Evolutionary conservation across 2,113 vertebrate genomes (phyloP), one percentile per base, ranked within the genome.

Genomic region (Daubentonia madagascariensis): DNA sequence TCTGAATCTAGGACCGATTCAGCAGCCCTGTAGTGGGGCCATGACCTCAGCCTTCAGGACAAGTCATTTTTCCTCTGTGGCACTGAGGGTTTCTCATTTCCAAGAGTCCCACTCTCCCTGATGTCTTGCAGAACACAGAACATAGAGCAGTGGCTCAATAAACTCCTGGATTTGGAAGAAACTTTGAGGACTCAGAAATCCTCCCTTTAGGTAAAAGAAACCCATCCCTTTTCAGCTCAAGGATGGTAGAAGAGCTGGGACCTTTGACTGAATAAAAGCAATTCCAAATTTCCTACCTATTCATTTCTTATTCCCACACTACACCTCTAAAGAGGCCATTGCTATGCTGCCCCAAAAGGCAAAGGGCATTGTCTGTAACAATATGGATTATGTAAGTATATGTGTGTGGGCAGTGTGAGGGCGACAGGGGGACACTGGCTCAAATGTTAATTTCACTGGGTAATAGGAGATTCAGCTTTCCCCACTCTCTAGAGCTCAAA

Each of bases 161-260:
- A 93, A 96, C 43, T 48, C 79, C 45, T 85, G 30, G 8, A 85
- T 32, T 40, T 57, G 20, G 63, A 91, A 95, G 81, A 92, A 48
- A 90, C 52, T 23, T 57, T 45, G 94, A 93, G 28, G n/a, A 67
- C 61, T 94, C 48, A 95, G 87, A 96, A 96, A 89, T 48, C 63
- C 25, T 96, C 37, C 72, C 35, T 94, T 87, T 4, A 18, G 45
- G 35, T 65, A 70, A 92, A 94, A 97, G 67, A 94, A 92, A 78
- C 32, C 16, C 35, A 84, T 25, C 12, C 30, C 14, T 90, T 85
- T 32, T 48, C 50, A 85, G 65, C 35, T 85, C 43, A 84, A 79
- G 28, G 43, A 61, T 6, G 28, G 9, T 1, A 23, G 17, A 78
- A 32, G 52, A 96, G 14, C 35, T 54, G 30, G 63, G 63, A 25